These are phyloP conservation scores for Sinodicranocentrus sp. DNA, from an alignment of 2,888 invertebrate species.

Conservation along the genomic window DNA sequence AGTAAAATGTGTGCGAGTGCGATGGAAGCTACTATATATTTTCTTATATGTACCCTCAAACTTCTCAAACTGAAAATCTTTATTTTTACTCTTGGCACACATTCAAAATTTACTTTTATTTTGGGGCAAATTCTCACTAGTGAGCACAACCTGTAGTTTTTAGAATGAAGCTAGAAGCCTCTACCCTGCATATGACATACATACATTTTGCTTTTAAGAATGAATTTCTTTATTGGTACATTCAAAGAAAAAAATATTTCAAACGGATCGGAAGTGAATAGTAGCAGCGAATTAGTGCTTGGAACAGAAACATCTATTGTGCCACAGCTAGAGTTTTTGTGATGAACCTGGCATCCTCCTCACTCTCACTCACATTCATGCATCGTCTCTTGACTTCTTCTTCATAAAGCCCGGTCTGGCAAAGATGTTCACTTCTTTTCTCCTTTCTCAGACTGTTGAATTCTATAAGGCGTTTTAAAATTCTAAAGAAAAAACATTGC, in stretches of 20 bases:
- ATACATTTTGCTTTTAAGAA: conserved; percentile 15
- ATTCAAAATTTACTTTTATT: conserved; percentile 68
- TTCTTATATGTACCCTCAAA: conserved; percentile 9
- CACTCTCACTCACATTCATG: neutral
- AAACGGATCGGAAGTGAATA: neutral
- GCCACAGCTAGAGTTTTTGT: neutral
- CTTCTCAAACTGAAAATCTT: conserved; percentile 67
- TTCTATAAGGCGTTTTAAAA: too few relatives aligned
- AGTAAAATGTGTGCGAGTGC: neutral
- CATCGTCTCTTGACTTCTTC: neutral
- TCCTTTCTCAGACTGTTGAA: too few relatives aligned
- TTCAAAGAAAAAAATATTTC: neutral
- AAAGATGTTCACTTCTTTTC: too few relatives aligned
- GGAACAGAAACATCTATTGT: conserved; percentile 25
- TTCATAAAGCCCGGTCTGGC: too few relatives aligned
- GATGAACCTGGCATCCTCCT: neutral
- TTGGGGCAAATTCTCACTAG: conserved; percentile 56
- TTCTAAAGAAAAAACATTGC: too few relatives aligned
- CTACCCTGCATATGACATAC: neutral
- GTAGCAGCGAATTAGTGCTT: neutral
- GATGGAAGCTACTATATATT: neutral
- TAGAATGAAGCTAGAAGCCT: conserved; percentile 28
- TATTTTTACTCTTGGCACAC: conserved; percentile 73
- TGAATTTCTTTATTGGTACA: conserved; percentile 16
- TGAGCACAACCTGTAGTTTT: conserved; percentile 48